Conservation (phyloP, 1,140 invertebrate species). For the Musca vetustissima region DNA sequence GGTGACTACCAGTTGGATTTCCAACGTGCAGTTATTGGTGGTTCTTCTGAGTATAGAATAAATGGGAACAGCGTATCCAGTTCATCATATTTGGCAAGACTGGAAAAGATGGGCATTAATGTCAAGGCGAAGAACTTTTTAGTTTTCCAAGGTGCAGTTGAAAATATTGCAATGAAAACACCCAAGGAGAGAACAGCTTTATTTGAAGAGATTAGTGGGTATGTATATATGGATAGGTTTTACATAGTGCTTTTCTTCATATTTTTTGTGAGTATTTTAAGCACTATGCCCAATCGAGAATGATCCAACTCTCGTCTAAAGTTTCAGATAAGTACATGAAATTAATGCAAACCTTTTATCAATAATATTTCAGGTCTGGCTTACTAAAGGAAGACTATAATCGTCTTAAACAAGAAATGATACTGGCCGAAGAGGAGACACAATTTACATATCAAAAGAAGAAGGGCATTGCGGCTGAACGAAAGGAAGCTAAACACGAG, state of each 20-base stretch:
- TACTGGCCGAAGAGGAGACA: slow-evolving; percentile 96
- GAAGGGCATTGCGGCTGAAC: slow-evolving; percentile 95
- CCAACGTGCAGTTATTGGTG: slow-evolving; percentile 86
- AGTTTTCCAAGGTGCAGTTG: slow-evolving; percentile 99
- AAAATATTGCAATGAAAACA: slow-evolving; percentile 99
- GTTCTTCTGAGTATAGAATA: slow-evolving; percentile 94
- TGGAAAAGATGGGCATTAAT: slow-evolving; percentile 96
- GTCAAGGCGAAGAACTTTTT: slow-evolving; percentile 99
- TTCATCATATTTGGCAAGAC: slow-evolving; percentile 81
- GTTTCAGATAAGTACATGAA: too few species aligned
- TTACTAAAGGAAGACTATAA: slow-evolving; percentile 97
- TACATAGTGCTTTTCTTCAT: too few species aligned
- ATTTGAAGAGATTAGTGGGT: slow-evolving; percentile 97
- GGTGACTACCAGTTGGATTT: slow-evolving; percentile 87
- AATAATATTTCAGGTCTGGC: slow-evolving; percentile 66
- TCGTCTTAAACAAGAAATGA: slow-evolving; percentile 87
- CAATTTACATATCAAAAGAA: slow-evolving; percentile 99
- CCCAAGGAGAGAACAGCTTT: slow-evolving; percentile 95
- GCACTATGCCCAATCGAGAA: too few species aligned
- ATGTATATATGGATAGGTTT: too few species aligned
- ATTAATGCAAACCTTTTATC: too few species aligned
- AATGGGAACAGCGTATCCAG: slow-evolving; percentile 88
- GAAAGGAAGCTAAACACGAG: slow-evolving; percentile 96
- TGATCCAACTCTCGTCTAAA: too few species aligned
- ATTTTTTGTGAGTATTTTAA: too few species aligned